Base-by-base conservation (phyloP, 2,888 invertebrate genomes). In the Micoletzkya japonica region DNA sequence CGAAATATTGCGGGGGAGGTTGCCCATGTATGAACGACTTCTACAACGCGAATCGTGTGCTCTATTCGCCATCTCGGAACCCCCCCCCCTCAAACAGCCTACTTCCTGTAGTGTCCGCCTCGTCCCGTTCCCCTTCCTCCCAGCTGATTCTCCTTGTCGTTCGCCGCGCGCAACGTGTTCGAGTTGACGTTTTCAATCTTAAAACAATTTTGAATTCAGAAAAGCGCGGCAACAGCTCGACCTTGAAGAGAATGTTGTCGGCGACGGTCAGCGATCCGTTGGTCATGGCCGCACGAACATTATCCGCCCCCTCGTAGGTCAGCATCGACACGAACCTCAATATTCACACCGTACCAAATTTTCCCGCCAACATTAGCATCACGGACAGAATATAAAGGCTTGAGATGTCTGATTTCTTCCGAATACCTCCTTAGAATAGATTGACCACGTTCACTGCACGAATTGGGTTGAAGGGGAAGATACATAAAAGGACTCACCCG, bases 101-200 rank as follows among this genome's bases (percentile, higher is more conserved):
- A 24, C 26, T 54, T 54, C 17, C 26, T 54, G 26, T 54, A 7
- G 54, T 24, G 7, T 17, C 32, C 2, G 20, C 63, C 60, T 2
- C 63, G 30, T 1, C 32, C 32, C 24, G 50, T 63, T 63, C 50
- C 50, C 63, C 63, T 66, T 66, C n/a, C n/a, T n/a, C n/a, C n/a
- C n/a, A n/a, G n/a, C n/a, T n/a, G n/a, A n/a, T n/a, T n/a, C n/a
- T n/a, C n/a, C 32, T 50, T 50, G 34, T 50, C 34, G 39, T 39
- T 14, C 28, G 20, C 20, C 20, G 36, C 44, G 14, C 54, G 52
- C 36, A 66, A 24, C 37, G 36, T 66, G 30, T 66, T 66, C 34
- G 37, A 10, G 20, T 66, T 66, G 26, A 54, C 54, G 37, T 54
- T 54, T 37, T 66, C 64, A n/a, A 66, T 54, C 64, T 66, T 24